Evolutionary conservation across 2,797 vertebrate genomes (phyloP), one percentile per base, ranked within the genome.

Genomic region (Sternarchorhynchus goeldii): DNA sequence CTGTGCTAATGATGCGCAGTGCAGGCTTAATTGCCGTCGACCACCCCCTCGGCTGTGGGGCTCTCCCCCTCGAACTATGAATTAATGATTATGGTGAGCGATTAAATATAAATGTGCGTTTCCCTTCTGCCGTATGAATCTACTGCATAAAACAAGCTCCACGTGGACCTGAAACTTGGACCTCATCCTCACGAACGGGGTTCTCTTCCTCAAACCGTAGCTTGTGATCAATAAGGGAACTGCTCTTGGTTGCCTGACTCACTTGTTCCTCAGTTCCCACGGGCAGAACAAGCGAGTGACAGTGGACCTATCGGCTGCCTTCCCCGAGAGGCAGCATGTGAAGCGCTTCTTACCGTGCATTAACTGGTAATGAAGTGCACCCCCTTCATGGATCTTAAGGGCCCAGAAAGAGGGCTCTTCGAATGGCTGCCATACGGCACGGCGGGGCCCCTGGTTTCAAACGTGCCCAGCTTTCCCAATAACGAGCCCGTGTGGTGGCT

Each of bases 31-130:
- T 72, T 72, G 69, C 55, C 55, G 53, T 25, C 69, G n/a, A 34
- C 55, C 87, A 65, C 83, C 81, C 80, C 83, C 85, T 88, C 31
- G 17, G 57, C 65, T 6, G 12, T 41, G 71, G 65, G 87, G 86
- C 77, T 87, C 87, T 89, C 85, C 88, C 67, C 34, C 82, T 79
- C 79, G 82, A 82, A 81, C 77, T 89, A 89, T 91, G 84, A 87
- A 93, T 93, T 88, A 93, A 88, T 87, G 67, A 94, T 92, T 87
- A 87, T 82, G 81, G 84, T 71, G 62, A 81, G 55, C 77, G 85
- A 93, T 93, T 88, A 93, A 92, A 93, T 91, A 93, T 92, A 81
- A 89, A 93, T 91, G 90, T 66, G 73, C 12, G 69, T 82, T 87
- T 50, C 83, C 55, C 88, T 88, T 82, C 77, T 70, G 86, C 88